These are phyloP conservation scores for Macaria liturata DNA, from an alignment of 2,888 invertebrate genomes.

Conservation along the genomic window DNA sequence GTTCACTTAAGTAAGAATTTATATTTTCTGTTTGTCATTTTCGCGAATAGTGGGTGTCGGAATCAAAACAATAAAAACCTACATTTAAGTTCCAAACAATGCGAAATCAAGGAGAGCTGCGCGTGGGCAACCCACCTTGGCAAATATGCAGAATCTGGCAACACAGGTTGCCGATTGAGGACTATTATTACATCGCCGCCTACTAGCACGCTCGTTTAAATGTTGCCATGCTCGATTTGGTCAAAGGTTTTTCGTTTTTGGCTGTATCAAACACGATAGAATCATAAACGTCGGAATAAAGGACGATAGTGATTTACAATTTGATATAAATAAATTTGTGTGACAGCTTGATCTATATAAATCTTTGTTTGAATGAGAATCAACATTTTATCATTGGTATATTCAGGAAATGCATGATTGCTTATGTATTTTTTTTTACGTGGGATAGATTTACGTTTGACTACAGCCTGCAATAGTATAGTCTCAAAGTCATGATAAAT, in stretches of 20 bases:
- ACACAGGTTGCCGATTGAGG: slow-evolving; percentile 33
- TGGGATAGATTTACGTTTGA: no score
- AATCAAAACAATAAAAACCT: slow-evolving; percentile 23
- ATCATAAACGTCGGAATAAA: slow-evolving; percentile 37
- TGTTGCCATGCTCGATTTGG: slow-evolving; percentile 39
- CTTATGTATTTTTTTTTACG: no score
- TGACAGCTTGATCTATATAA: slow-evolving; percentile 11
- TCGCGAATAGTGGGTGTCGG: slow-evolving; percentile 12
- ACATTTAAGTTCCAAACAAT: slow-evolving; percentile 30
- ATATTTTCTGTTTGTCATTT: no score
- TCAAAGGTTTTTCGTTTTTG: slow-evolving; percentile 36
- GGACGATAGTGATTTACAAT: slow-evolving; percentile 27
- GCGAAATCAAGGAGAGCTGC: slow-evolving; percentile 30
- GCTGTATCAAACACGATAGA: slow-evolving; percentile 34
- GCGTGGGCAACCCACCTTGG: slow-evolving; percentile 31
- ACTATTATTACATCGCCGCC: slow-evolving; percentile 37
- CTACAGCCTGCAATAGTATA: no score
- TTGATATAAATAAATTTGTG: slow-evolving; percentile 28
- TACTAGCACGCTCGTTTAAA: slow-evolving; percentile 28
- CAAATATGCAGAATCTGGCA: slow-evolving; percentile 39
- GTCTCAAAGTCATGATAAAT: no score
- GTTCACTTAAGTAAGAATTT: no score
- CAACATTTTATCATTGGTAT: no score
- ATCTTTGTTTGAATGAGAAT: slow-evolving; percentile 1
- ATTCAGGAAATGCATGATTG: no score